Conservation (phyloP, 2,113 vertebrate species). For the Geococcyx californianus region DNA sequence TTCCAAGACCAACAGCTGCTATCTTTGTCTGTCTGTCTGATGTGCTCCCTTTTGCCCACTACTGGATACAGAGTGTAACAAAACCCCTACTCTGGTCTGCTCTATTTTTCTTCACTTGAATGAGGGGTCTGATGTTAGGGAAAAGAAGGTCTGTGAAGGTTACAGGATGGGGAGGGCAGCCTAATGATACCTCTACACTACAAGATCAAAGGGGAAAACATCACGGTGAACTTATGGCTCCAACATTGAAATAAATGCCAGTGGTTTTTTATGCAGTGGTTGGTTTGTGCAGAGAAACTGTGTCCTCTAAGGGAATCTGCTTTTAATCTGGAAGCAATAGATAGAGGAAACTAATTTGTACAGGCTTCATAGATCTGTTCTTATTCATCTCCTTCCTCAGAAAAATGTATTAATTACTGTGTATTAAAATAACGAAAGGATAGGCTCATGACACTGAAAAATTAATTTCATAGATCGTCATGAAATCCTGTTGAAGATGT, state of each 20-base stretch:
- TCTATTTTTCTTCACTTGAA: not conserved
- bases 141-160: not conserved
- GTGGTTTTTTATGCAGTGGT: not conserved
- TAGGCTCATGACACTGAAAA: not conserved
- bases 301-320: not conserved
- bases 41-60: not conserved
- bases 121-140: not conserved
- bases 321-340: not conserved
- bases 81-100: not conserved
- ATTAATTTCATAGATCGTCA: not conserved
- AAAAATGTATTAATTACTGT: not conserved
- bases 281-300: not conserved
- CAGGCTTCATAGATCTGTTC: not conserved
- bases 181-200: not conserved
- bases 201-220: not conserved
- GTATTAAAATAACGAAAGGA: not conserved
- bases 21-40: not conserved
- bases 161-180: not conserved
- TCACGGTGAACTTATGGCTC: not conserved
- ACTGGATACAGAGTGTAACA: not conserved
- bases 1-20: not conserved
- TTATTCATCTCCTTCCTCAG: not conserved
- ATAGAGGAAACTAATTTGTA: not conserved
- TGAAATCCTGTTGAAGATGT: conserved; percentile 10
- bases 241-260: not conserved